Evolutionary conservation across 2,888 invertebrate species (phyloP), one percentile per base, ranked within the genome.

Genomic region (Lasioglossum zephyrum): DNA sequence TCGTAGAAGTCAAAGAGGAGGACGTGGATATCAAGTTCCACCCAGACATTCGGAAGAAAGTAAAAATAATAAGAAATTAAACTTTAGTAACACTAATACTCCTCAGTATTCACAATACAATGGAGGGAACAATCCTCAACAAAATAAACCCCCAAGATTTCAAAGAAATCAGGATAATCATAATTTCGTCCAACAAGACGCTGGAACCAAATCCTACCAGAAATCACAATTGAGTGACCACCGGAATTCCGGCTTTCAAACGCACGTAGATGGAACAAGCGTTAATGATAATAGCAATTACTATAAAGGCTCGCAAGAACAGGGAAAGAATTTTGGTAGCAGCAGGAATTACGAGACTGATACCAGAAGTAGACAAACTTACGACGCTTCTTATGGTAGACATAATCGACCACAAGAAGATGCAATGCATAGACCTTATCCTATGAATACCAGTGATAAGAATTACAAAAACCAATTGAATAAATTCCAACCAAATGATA

Each of bases 71-170:
- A 94, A 94, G 84, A 91, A 92, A 85, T 82, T 87, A 26, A 92
- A 87, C 74, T 90, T 84, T 78, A 91, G 44, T 75, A 90, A 85
- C 77, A 22, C 87, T 57, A 49, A 84, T 26, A 75, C 81, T 47
- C 69, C 88, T 49, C 91, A 92, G 82, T 88, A 91, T 78, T 79
- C 90, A 47, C 88, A 90, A 73, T 90, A 93, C 39, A 92, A 92
- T 41, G 82, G 91, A 16, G 87, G 82, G 3, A 91, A 81, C 75
- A 92, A 88, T 85, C 83, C 89, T n/a, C 91, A 93, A 79, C 95
- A 94, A 83, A 91, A 89, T 8, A 96, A 96, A 91, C 96, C 97
- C 39, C 97, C 97, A 6, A 95, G 97, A 83, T 97, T 97, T 93
- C 97, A 97, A 92, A 96, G 95, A 89, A 96, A 96, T 86, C 93